Conservation (phyloP, 2,888 invertebrate species). For the Conistra vaccinii region DNA sequence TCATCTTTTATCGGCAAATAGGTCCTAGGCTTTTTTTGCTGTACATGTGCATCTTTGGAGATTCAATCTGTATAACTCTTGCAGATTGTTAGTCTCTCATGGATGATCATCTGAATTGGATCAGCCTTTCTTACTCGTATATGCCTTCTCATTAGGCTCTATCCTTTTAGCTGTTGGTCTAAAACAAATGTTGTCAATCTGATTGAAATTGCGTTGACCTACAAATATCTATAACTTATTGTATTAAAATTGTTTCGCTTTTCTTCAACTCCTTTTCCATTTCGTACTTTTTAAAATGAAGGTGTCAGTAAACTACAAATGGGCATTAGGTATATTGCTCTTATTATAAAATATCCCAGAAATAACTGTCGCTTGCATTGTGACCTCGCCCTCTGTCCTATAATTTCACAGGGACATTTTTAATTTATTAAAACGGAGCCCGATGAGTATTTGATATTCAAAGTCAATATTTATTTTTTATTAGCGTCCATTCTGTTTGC, state of each 20-base stretch:
- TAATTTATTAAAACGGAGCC: constrained; percentile 84
- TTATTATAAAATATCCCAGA: neutral
- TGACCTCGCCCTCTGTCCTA: constrained; percentile 65
- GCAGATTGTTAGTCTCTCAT: neutral
- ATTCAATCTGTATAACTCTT: neutral
- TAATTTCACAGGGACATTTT: constrained; percentile 83
- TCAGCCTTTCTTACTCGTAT: neutral
- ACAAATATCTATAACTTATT: no score
- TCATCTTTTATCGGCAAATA: no score
- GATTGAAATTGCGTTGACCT: no score
- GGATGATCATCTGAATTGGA: neutral
- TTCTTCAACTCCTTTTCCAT: no score
- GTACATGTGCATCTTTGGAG: no score
- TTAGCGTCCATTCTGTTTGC: constrained; percentile 74
- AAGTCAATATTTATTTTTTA: constrained; percentile 86
- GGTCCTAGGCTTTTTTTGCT: neutral
- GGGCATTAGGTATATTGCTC: neutral
- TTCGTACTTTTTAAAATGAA: no score
- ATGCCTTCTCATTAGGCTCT: neutral
- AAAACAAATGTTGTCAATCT: neutral
- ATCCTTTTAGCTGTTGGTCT: neutral
- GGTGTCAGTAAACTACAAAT: neutral
- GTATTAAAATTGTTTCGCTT: no score
- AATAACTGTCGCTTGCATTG: constrained; percentile 52
- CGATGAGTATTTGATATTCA: constrained; percentile 82